Evolutionary conservation across 2,888 invertebrate genomes (phyloP).

Genomic region (Acrobasis suavella): DNA sequence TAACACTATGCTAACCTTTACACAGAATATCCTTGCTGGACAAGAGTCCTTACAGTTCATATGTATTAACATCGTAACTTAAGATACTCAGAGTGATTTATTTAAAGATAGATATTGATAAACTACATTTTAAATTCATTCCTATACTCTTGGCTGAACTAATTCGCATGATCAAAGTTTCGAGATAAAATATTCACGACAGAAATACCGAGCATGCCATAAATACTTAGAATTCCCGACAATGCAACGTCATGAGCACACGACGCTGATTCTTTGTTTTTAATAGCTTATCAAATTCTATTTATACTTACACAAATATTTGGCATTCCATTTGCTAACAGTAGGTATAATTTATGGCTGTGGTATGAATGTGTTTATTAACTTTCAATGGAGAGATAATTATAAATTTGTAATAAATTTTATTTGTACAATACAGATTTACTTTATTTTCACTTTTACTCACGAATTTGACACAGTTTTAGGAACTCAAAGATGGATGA

Average conservation of each 20-base stretch:
- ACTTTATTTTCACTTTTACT: not conserved
- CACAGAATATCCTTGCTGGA: not conserved
- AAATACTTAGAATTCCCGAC: slow-evolving; percentile 22
- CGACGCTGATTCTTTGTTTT: not conserved
- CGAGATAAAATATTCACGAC: not conserved
- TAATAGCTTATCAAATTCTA: not conserved
- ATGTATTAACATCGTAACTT: not conserved
- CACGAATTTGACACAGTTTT: not conserved
- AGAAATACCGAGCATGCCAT: not conserved
- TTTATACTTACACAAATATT: not conserved
- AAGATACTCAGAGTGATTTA: not conserved
- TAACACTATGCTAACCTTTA: too few species aligned
- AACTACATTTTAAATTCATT: not conserved
- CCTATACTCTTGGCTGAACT: not conserved
- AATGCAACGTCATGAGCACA: slow-evolving; percentile 27
- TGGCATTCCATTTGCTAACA: not conserved
- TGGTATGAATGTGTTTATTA: not conserved
- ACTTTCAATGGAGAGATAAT: not conserved
- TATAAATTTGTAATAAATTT: not conserved
- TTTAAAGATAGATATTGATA: not conserved
- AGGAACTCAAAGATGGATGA: too few species aligned
- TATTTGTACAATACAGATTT: not conserved
- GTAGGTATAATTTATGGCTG: not conserved
- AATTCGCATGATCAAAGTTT: not conserved
- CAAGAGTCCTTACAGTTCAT: too few species aligned